Base-by-base conservation (phyloP, 2,113 vertebrate genomes). In the Scomber colias region DNA sequence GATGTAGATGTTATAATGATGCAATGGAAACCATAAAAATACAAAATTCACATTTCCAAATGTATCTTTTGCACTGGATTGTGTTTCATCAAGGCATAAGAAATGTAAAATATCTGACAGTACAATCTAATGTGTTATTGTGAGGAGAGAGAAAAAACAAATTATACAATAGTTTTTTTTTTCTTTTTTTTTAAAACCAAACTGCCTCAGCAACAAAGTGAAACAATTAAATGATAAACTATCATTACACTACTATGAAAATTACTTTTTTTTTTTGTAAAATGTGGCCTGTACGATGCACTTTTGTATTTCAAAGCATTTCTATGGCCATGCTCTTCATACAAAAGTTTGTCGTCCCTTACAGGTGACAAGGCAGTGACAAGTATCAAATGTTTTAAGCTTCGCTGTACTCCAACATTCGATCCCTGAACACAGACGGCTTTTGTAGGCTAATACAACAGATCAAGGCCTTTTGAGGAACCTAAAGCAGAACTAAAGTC, bases 321-420 rank as follows among this genome's bases (percentile, higher is more conserved):
- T 82, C 70, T 79, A 84, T 75, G 70, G 89, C 83, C 81, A 88
- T 82, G 83, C 63, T 87, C 15, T 71, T 59, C 71, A 71, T 54
- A 65, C 75, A 85, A 71, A 83, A 60, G 61, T 81, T 78, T 45
- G 44, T 82, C 75, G 76, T 89, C 77, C 81, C 78, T 79, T 75
- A 79, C 77, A 85, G 83, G 78, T 88, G 86, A 85, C 87, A 91
- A 90, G 87, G 88, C 90, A 89, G 87, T 84, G 74, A 85, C 83
- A 84, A 76, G 73, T 74, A 82, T 61, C 40, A 83, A 56, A 79
- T 63, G 80, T 71, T 65, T 60, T n/a, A 51, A 62, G 60, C 60
- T 71, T 76, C 44, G 64, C 66, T 57, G 77, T 46, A 77, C 79
- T 79, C 76, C 49, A 71, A 89, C 85, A 74, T 82, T 72, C 45